A percentile compares a stretch with the other conserved stretches of the same genome.
Conservation (phyloP, 92 coral and sea anemone genomes). For the Actinostola sp. region DNA sequence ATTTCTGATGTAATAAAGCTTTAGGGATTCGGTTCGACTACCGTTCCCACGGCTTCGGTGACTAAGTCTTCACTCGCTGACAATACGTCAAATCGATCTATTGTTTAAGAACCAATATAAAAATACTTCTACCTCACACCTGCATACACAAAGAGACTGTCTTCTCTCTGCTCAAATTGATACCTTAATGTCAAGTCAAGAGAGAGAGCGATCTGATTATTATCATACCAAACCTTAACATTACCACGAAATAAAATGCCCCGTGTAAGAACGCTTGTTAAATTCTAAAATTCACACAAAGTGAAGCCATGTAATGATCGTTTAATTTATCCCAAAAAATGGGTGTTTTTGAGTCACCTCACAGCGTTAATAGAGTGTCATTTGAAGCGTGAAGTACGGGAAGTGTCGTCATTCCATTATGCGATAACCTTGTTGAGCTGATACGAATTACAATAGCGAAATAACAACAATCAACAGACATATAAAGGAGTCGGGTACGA, state of each 20-base stretch:
- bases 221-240: background rate
- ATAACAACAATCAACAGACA: conserved; percentile 16
- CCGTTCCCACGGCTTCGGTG: conserved; percentile 25
- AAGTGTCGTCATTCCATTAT: conserved; percentile 15
- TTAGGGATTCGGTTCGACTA: background rate
- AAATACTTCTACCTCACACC: conserved; percentile 15
- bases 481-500: conserved; percentile 14
- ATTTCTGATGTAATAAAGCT: background rate
- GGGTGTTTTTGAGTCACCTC: background rate
- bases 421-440: conserved; percentile 8
- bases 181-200: conserved; percentile 8
- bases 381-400: conserved; percentile 5
- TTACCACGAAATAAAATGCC: background rate
- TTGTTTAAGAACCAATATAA: conserved; percentile 14
- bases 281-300: background rate
- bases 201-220: background rate
- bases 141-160: conserved; percentile 27
- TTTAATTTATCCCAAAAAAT: background rate
- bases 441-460: conserved; percentile 16
- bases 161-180: conserved; percentile 12
- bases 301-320: background rate
- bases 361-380: background rate
- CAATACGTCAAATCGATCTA: conserved; percentile 15
- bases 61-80: background rate
- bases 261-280: no score